Percentiles rank a stretch among this genome's conserved stretches.
phyloP scores from a whole-genome alignment of 92 coral and sea anemone genomes.

The Palythoa heliodiscus region DNA sequence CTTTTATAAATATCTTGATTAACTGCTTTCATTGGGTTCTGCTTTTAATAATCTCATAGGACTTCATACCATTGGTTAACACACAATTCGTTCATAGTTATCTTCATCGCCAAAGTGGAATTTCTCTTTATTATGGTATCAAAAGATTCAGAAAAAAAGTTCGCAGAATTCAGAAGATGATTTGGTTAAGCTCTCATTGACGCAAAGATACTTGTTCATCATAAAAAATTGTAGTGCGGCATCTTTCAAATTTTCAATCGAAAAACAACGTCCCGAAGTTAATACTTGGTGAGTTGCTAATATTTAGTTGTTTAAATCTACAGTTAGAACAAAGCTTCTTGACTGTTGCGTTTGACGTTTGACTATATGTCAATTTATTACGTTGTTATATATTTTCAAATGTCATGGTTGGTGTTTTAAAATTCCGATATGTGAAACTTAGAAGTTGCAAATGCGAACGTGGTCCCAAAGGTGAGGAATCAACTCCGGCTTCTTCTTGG shows the following conservation, averaged over 20 bases:
- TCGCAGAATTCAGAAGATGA: constrained; percentile 1
- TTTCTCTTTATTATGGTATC: neutral
- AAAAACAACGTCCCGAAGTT: neutral
- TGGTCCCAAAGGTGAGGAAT: too few relatives aligned
- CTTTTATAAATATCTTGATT: too few relatives aligned
- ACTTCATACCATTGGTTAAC: too few relatives aligned
- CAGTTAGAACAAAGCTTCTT: neutral
- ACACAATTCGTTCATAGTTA: neutral
- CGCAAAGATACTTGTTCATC: neutral
- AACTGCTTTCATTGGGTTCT: too few relatives aligned
- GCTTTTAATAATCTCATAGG: too few relatives aligned
- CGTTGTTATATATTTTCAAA: too few relatives aligned
- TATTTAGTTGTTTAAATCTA: neutral
- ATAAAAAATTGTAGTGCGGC: neutral
- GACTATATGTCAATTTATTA: too few relatives aligned
- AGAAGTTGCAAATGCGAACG: too few relatives aligned
- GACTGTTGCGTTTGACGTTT: neutral
- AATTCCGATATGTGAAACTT: too few relatives aligned
- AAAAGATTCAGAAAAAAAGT: neutral
- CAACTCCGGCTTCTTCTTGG: too few relatives aligned
- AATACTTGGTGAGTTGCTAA: neutral
- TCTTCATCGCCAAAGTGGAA: constrained; percentile 1
- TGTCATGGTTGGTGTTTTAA: too few relatives aligned
- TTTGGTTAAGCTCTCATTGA: neutral
- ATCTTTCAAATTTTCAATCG: neutral